phyloP scores from a whole-genome alignment of 2,797 vertebrate species.

The Onychomys torridus region DNA sequence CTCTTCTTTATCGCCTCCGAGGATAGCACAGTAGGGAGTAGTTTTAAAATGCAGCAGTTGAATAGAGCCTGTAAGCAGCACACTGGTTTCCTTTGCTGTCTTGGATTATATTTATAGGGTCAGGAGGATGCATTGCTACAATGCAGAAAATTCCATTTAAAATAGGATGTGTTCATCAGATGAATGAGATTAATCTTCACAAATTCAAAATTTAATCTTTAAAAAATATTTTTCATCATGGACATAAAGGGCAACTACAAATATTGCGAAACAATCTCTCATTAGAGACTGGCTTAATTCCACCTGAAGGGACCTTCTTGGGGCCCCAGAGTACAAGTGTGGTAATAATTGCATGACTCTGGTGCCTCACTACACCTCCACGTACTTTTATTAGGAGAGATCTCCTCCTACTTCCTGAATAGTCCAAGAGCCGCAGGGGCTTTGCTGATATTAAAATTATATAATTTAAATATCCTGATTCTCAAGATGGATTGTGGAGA shows the following conservation, averaged over 20 bases:
- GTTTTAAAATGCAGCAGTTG: conserved; percentile 71
- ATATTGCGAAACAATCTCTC: conserved; percentile 28
- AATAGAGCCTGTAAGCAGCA: conserved; percentile 46
- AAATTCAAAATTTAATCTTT: conserved; percentile 50
- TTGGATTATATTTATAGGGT: conserved; percentile 70
- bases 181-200: not conserved
- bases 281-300: conserved; percentile 44
- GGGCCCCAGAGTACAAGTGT: not conserved
- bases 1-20: conserved; percentile 74
- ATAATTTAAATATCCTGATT: not conserved
- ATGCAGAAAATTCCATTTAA: conserved; percentile 50
- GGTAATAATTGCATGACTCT: conserved; percentile 45
- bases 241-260: conserved; percentile 29
- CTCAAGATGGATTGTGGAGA: not conserved
- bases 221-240: conserved; percentile 13
- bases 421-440: not conserved
- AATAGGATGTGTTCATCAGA: conserved; percentile 10
- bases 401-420: not conserved
- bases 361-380: not conserved
- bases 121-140: conserved; percentile 45
- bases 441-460: not conserved
- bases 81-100: conserved; percentile 13
- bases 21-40: conserved; percentile 71
- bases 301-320: conserved; percentile 28
- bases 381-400: not conserved